These are phyloP conservation scores for Caenorhabditis sp. DNA, from an alignment of 2,888 invertebrate species.

Conservation along the genomic window DNA sequence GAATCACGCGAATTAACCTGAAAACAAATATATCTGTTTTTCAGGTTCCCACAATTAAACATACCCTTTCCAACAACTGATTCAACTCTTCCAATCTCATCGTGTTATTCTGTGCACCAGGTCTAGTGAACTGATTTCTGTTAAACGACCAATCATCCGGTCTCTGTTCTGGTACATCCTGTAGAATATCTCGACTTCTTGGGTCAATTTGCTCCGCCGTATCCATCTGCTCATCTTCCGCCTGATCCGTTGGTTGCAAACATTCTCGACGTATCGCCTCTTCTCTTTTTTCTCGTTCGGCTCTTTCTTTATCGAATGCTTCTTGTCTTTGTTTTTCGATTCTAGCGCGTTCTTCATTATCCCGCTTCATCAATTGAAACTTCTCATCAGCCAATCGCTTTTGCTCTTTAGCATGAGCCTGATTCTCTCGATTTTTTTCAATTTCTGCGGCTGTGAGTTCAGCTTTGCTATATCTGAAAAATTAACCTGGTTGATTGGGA, in stretches of 20 bases:
- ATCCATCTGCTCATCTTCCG: slow-evolving; percentile 14
- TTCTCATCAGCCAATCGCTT: slow-evolving; percentile 29
- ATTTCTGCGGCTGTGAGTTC: slow-evolving; percentile 40
- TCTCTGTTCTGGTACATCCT: slow-evolving; percentile 22
- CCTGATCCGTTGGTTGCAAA: not conserved
- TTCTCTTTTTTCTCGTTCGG: slow-evolving; percentile 22
- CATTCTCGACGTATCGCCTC: slow-evolving; percentile 19
- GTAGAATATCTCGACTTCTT: slow-evolving; percentile 26
- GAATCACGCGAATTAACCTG: slow-evolving; percentile 8
- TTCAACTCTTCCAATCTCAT: slow-evolving; percentile 38
- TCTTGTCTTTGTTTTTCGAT: slow-evolving; percentile 38
- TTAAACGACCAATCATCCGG: slow-evolving; percentile 41
- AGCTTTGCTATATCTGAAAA: slow-evolving; percentile 14
- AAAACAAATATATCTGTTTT: no score
- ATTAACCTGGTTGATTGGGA: not conserved
- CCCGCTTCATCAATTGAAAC: slow-evolving; percentile 34
- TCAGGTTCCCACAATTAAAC: no score
- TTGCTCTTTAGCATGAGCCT: slow-evolving; percentile 24
- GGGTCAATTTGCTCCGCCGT: slow-evolving; percentile 4
- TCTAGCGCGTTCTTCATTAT: slow-evolving; percentile 47
- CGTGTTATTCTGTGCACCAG: slow-evolving; percentile 7
- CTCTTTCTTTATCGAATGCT: slow-evolving; percentile 34
- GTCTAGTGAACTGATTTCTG: slow-evolving; percentile 32
- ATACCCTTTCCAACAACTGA: slow-evolving; percentile 39
- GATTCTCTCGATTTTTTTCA: slow-evolving; percentile 25